Evolutionary conservation across 92 coral and sea anemone genomes (phyloP), one percentile per base, ranked within the genome.

Genomic region (Isaurus tuberculatus): DNA sequence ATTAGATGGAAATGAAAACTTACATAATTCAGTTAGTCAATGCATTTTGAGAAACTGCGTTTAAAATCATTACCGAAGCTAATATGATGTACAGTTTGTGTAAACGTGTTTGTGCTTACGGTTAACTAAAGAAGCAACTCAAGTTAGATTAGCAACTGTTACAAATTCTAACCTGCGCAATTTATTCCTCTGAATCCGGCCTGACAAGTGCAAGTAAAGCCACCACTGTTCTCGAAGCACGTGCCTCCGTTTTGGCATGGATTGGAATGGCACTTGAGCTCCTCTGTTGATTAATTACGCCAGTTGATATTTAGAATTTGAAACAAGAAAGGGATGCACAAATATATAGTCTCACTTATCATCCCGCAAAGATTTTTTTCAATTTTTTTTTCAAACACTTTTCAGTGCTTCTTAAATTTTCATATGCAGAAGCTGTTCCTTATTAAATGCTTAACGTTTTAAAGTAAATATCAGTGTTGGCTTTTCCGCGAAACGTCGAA

Each of bases 191-290:
- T 91, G 84, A 77, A 94, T 0, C 99, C 99, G 7, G 84, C 91
- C 0, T 69, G 92, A 81, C 99, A 97, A 2, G 92, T 90, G 75
- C 99, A 97, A 0, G 98, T 94, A 88, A 88, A 97, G 9, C 98
- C 99, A 3, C 95, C 94, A 77, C 98, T 95, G 90, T 97, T 97
- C 85, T 97, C 99, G 67, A 86, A 97, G 70, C 99, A 97, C 25
- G 98, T 97, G 57, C 98, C 99, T 58, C 97, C 97, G 84, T 97
- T 97, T 87, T 81, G 91, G 80, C 99, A 97, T n/a, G 99, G 99
- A 68, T 89, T 90, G 19, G 99, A 91, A 72, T 94, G 99, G 58
- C 99, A 97, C 87, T 97, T 97, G 2, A 90, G 89, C 60, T 91
- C 98, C 83, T 94, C 99, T 97, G 80, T 19, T 78, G 48, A 32